phyloP scores from a whole-genome alignment of 2,888 invertebrate genomes.

The Empis livida region DNA sequence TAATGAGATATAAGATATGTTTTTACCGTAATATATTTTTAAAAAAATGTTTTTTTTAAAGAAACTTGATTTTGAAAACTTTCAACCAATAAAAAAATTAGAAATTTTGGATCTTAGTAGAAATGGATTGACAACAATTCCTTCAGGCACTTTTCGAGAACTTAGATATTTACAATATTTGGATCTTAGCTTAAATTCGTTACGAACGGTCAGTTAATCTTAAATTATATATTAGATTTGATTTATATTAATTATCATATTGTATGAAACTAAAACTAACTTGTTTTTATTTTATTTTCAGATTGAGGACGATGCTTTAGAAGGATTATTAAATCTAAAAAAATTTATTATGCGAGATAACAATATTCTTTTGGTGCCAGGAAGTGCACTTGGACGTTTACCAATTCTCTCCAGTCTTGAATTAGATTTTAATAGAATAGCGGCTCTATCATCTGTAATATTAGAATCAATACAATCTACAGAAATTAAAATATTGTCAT shows the following conservation, averaged over 20 bases:
- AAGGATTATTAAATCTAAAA: constrained; percentile 63
- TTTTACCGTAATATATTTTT: too few species aligned
- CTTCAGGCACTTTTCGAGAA: constrained; percentile 68
- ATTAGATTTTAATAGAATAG: constrained; percentile 75
- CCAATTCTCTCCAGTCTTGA: constrained; percentile 60
- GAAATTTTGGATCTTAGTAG: constrained; percentile 70
- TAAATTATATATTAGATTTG: neutral
- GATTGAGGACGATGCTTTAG: constrained; percentile 81
- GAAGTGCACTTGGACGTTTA: constrained; percentile 66
- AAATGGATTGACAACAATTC: constrained; percentile 69
- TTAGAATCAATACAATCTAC: constrained; percentile 55
- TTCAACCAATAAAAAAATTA: constrained; percentile 51
- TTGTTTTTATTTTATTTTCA: constrained; percentile 39
- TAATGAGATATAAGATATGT: too few species aligned
- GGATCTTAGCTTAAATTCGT: constrained; percentile 73
- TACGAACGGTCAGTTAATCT: constrained; percentile 58
- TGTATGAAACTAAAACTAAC: too few species aligned
- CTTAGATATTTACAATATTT: constrained; percentile 56
- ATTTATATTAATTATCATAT: neutral
- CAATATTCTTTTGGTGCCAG: constrained; percentile 74
- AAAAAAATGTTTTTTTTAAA: too few species aligned
- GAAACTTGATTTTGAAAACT: constrained; percentile 63
- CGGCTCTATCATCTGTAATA: constrained; percentile 69
- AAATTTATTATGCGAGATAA: constrained; percentile 73
- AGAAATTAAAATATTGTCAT: constrained; percentile 54